These are phyloP conservation scores for Panagrolaimus sp. DNA, from an alignment of 1,140 invertebrate species.

Conservation along the genomic window DNA sequence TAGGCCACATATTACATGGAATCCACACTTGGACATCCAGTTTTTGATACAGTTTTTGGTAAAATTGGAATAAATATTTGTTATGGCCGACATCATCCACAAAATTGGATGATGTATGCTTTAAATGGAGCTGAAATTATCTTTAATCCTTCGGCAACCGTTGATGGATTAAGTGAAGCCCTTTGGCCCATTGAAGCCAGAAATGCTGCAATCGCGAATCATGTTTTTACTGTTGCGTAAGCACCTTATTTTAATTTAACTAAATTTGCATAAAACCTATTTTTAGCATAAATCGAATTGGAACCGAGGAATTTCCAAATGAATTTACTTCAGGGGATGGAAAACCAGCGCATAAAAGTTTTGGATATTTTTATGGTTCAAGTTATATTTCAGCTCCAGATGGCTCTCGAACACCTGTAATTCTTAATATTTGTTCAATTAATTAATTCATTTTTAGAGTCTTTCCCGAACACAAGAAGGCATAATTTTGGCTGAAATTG, in stretches of 20 bases:
- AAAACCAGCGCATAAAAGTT: constrained; percentile 86
- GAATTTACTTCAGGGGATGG: no score
- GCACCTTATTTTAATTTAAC: constrained; percentile 69
- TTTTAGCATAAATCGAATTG: constrained; percentile 94
- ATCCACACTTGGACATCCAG: constrained; percentile 88
- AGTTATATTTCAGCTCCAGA: constrained; percentile 88
- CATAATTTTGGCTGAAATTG: constrained; percentile 80
- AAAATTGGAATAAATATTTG: constrained; percentile 94
- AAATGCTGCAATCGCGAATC: constrained; percentile 92
- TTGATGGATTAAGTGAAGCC: constrained; percentile 77
- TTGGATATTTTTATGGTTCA: constrained; percentile 90
- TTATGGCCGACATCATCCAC: constrained; percentile 92
- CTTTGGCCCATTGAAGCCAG: constrained; percentile 91
- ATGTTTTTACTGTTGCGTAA: constrained; percentile 85
- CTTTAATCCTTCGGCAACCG: constrained; percentile 96
- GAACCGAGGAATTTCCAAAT: no score
- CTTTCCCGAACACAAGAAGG: constrained; percentile 80
- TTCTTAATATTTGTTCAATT: constrained; percentile 30
- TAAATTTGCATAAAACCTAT: constrained; percentile 66
- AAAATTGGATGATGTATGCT: constrained; percentile 94
- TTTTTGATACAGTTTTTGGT: constrained; percentile 70
- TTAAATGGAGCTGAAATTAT: constrained; percentile 95
- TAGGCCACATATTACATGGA: constrained; percentile 93
- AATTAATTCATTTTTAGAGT: constrained; percentile 72
- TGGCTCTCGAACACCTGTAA: constrained; percentile 78